These are phyloP conservation scores for Resseliella maxima DNA, from an alignment of 2,888 invertebrate species.

Conservation along the genomic window DNA sequence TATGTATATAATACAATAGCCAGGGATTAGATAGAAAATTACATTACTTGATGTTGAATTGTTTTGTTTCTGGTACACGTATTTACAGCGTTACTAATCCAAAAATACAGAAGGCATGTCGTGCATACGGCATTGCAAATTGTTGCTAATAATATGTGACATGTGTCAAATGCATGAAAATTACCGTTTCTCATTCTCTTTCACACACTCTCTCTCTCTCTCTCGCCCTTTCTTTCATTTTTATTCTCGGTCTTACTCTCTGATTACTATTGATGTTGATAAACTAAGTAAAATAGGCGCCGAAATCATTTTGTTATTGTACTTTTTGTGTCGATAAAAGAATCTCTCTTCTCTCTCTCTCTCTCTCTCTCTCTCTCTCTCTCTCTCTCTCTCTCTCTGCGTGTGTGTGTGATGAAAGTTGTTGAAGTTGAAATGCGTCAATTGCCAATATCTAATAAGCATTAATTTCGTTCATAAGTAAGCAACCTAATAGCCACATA, in stretches of 20 bases:
- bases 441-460: neutral
- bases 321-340: neutral
- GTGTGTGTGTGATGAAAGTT: too few species aligned
- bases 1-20: slow-evolving; percentile 21
- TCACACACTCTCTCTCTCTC: too few species aligned
- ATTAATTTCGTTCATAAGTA: neutral
- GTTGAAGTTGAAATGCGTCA: too few species aligned
- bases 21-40: slow-evolving; percentile 10
- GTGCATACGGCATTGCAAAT: neutral
- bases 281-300: too few species aligned
- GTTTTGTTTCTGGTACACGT: neutral
- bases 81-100: neutral
- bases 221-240: neutral
- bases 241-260: neutral
- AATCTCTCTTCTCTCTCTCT: neutral
- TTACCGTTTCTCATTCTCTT: neutral
- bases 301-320: too few species aligned
- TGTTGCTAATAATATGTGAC: slow-evolving; percentile 23
- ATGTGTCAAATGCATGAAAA: slow-evolving; percentile 33
- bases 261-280: neutral
- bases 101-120: neutral
- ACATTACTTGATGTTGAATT: slow-evolving; percentile 43
- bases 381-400: too few species aligned
- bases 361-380: too few species aligned
- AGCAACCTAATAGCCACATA: neutral